phyloP scores from a whole-genome alignment of 2,113 vertebrate species.

The Aptenodytes forsteri region DNA sequence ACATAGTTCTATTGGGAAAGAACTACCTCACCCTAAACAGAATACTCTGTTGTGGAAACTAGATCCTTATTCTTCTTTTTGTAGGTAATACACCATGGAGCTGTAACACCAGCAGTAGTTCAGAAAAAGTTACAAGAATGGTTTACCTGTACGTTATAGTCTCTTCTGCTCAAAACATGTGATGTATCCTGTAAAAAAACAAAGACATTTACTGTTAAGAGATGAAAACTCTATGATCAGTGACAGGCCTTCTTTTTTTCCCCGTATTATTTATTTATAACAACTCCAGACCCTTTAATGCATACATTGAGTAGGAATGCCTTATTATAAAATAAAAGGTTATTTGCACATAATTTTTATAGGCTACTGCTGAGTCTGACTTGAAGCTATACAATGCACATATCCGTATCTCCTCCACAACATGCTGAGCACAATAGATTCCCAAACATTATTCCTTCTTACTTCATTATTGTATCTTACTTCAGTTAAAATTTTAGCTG shows the following conservation, averaged over 20 bases:
- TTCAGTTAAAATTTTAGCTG: not conserved
- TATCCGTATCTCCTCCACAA: not conserved
- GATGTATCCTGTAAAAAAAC: conserved; percentile 39
- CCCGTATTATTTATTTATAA: not conserved
- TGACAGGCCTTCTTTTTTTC: not conserved
- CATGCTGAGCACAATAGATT: not conserved
- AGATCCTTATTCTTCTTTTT: not conserved
- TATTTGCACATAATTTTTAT: not conserved
- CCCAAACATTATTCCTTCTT: not conserved
- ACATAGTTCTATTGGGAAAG: not conserved
- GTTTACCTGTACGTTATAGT: conserved; percentile 39
- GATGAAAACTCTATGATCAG: not conserved
- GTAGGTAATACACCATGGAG: not conserved
- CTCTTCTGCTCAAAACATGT: not conserved
- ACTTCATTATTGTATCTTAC: not conserved
- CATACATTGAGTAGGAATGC: not conserved
- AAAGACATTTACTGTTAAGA: not conserved
- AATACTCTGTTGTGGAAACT: not conserved
- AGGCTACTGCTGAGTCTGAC: not conserved
- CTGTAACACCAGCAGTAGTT: not conserved
- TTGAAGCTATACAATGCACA: not conserved
- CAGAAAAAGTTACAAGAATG: not conserved
- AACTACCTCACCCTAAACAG: not conserved
- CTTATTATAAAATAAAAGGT: not conserved
- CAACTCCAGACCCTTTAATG: not conserved